Base-by-base conservation (phyloP, 1,140 invertebrate genomes). In the Zophobas atratus region DNA sequence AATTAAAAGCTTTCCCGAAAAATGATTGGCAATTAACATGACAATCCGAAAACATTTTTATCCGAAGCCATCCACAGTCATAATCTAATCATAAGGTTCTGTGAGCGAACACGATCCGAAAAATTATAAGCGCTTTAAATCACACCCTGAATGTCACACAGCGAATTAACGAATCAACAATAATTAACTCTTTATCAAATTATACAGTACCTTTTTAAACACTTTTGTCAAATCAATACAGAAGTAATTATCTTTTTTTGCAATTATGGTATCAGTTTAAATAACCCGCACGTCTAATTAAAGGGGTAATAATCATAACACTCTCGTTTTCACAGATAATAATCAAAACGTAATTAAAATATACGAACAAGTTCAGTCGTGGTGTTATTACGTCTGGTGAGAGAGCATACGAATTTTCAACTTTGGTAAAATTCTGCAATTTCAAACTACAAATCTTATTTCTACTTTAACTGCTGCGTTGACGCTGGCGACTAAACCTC, bases 1-100 rank as follows among this genome's bases (percentile, higher is more conserved):
- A 55, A 73, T 73, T 53, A 56, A 43, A 73, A 55, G 55, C 55
- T 73, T 72, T 38, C 71, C 60, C 60, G 34, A 56, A 73, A 73
- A 73, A 56, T 53, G 71, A 53, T 56, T 43, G 71, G 38, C 71
- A 73, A 73, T 73, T 73, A 73, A 56, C 71, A 73, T 73, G 38
- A 43, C 49, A 73, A 73, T 73, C 71, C 49, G 36, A 73, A 73
- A 73, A 73, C 71, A 53, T 73, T 73, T 73, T 67, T 67, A 67
- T 67, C 39, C 60, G 60, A 43, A 67, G 60, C 60, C 60, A 67
- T 67, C 60, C 39, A 46, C 39, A 33, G 60, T 67, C 60, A 67
- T 67, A 67, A 67, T 67, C 60, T 67, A 67, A 67, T 67, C 60
- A 67, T 67, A 67, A 67, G 60, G 60, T 67, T 36, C 60, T 67